Evolutionary conservation across 2,113 vertebrate genomes (phyloP).

Genomic region (Spea bombifrons): DNA sequence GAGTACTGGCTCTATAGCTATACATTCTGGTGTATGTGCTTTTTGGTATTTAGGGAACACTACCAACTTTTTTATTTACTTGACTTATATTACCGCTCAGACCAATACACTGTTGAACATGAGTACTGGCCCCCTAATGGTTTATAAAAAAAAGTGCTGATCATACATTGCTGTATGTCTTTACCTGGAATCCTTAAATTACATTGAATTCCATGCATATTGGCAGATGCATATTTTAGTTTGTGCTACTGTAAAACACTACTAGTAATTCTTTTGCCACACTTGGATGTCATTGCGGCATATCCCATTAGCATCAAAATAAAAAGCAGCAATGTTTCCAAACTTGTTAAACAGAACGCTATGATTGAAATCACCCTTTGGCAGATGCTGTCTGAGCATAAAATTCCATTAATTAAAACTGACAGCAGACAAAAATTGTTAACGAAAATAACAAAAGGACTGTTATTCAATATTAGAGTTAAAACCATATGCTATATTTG

Average conservation of each 20-base stretch:
- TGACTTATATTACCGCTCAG: too few species aligned
- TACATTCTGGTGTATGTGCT: too few species aligned
- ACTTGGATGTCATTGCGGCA: constrained; percentile 17
- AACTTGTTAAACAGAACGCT: constrained; percentile 44
- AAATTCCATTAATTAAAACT: constrained; percentile 41
- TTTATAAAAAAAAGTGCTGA: too few species aligned
- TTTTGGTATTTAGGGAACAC: too few species aligned
- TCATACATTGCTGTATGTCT: too few species aligned
- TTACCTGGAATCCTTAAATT: too few species aligned
- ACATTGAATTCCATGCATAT: too few species aligned
- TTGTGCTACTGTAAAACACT: neutral
- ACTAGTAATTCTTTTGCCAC: neutral
- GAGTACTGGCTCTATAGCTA: too few species aligned
- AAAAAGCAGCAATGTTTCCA: constrained; percentile 38
- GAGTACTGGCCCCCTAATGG: too few species aligned
- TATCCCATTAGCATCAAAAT: constrained; percentile 29
- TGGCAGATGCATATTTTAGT: too few species aligned
- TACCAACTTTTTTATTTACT: too few species aligned
- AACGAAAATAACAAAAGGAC: constrained; percentile 24
- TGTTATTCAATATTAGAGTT: neutral
- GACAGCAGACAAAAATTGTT: constrained; percentile 37
- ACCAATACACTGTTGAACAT: too few species aligned
- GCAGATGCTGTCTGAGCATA: constrained; percentile 19
- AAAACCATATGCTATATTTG: neutral
- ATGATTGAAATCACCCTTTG: constrained; percentile 46